Base-by-base conservation (phyloP, 2,888 invertebrate species). In the Lucinisca nassula region DNA sequence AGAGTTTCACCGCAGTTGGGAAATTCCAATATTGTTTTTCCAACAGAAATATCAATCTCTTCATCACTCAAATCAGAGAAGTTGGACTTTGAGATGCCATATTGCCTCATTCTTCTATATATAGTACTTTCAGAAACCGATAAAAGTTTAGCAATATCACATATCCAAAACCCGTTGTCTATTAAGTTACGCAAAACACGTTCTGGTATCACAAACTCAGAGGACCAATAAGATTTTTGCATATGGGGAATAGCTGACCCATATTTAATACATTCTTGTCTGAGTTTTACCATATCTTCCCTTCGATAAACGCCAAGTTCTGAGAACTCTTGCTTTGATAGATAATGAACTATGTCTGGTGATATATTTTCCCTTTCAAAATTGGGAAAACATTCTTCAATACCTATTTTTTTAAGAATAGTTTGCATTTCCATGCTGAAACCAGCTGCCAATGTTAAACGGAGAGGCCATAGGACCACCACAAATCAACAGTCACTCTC, bases 21-120 rank as follows among this genome's bases (percentile, higher is more conserved):
- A 37, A 70, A 70, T 30, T 70, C 70, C n/a, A 35, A 32, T 67
- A 70, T 32, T 70, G n/a, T 70, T 70, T 70, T 37, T 35, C 37
- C 37, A 70, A 70, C 30, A 35, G 14, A 70, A 10, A 12, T 32
- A 35, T 70, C 70, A 30, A 70, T 14, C 30, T 8, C 37, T 70
- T 70, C 30, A 30, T 70, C 32, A 70, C 0, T 70, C 35, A 70
- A 32, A 70, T 70, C 10, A 10, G 70, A 30, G 24, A 70, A 70
- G 32, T 70, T 32, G 14, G 37, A 70, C 37, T 70, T 70, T 35
- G 35, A 14, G 70, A 70, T 32, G 32, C 37, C 30, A n/a, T 70
- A 70, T 70, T 30, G 27, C n/a, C 70, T 70, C 70, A 70, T 70
- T 70, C 32, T 70, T 70, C 70, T 14, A 24, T 70, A 70, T 27